Conservation (phyloP, 2,797 vertebrate species). For the Gymnothorax reevesii region DNA sequence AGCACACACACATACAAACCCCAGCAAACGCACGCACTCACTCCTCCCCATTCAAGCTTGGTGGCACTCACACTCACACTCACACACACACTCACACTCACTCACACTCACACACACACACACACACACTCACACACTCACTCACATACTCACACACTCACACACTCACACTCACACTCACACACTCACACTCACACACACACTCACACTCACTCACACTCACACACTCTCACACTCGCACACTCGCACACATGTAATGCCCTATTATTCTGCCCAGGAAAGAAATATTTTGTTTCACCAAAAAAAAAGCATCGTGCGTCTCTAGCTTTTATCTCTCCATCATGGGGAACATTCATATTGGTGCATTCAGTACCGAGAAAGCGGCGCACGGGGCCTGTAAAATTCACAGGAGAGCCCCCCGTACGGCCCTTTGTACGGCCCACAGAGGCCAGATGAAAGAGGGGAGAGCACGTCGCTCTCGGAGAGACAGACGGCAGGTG, state of each 20-base stretch:
- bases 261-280: background rate
- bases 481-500: slow-evolving; percentile 40
- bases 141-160: background rate
- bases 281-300: background rate
- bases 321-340: background rate
- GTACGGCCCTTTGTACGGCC: background rate
- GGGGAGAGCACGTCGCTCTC: background rate
- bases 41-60: background rate
- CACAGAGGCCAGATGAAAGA: background rate
- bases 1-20: background rate
- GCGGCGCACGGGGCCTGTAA: background rate
- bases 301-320: background rate
- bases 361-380: background rate
- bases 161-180: background rate
- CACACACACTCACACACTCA: too few species aligned
- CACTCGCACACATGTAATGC: background rate
- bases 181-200: background rate
- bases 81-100: background rate
- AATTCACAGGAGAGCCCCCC: background rate
- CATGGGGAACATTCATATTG: background rate
- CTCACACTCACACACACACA: background rate
- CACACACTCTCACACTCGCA: background rate
- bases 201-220: background rate
- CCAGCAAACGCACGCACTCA: background rate
- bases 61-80: background rate